Conservation (phyloP, 2,113 vertebrate genomes). For the Apus apus region DNA sequence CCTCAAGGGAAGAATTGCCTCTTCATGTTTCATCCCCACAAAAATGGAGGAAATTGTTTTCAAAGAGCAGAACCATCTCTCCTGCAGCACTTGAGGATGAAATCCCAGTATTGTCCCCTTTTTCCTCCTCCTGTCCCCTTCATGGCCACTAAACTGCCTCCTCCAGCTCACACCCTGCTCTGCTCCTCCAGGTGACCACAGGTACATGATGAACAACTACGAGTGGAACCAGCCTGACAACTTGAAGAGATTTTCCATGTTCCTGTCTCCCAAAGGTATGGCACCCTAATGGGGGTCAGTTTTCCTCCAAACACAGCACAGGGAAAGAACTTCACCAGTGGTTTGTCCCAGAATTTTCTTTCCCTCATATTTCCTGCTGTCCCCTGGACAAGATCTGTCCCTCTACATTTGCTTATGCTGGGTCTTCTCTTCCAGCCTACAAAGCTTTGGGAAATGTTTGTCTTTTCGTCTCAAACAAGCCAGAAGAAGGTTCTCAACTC, state of each 20-base stretch:
- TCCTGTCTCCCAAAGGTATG: constrained; percentile 79
- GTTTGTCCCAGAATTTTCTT: background rate
- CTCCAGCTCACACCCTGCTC: background rate
- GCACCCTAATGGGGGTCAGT: background rate
- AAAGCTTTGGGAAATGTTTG: background rate
- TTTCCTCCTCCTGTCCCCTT: background rate
- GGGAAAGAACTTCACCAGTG: background rate
- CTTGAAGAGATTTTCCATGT: constrained; percentile 82
- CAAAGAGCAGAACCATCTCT: background rate
- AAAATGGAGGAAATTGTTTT: background rate
- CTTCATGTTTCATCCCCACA: too few species aligned
- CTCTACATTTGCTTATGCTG: background rate
- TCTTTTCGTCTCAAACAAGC: background rate
- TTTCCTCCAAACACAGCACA: background rate
- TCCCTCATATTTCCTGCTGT: background rate
- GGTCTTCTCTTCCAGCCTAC: background rate
- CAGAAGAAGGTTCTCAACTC: background rate
- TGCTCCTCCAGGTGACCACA: constrained; percentile 71
- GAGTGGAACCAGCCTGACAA: constrained; percentile 79
- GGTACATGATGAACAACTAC: constrained; percentile 74
- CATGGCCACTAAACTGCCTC: background rate
- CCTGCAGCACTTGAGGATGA: background rate
- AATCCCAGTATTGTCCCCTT: background rate
- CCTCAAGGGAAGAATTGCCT: too few species aligned
- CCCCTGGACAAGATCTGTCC: background rate